phyloP scores from a whole-genome alignment of 2,888 invertebrate genomes.

The Aspidiotus destructor region DNA sequence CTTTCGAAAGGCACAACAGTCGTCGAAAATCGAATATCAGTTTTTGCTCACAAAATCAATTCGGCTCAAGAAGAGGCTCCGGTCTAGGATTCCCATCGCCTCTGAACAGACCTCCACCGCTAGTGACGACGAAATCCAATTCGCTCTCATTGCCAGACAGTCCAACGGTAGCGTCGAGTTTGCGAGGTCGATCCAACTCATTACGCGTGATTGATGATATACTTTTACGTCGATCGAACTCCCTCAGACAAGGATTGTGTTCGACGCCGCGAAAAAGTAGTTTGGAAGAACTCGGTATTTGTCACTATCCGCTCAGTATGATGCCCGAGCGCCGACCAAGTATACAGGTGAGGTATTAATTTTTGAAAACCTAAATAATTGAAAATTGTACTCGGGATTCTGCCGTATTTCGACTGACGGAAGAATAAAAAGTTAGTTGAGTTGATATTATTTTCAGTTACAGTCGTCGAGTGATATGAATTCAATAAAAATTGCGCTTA shows the following conservation, averaged over 20 bases:
- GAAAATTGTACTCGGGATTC: background rate
- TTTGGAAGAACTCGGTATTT: constrained; percentile 73
- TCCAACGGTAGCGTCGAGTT: constrained; percentile 68
- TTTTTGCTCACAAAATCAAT: constrained; percentile 69
- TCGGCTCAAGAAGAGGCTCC: constrained; percentile 54
- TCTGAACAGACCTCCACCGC: constrained; percentile 61
- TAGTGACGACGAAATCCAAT: constrained; percentile 75
- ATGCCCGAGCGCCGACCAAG: constrained; percentile 35
- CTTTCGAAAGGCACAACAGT: constrained; percentile 85
- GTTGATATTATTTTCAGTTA: constrained; percentile 41
- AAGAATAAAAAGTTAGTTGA: constrained; percentile 2
- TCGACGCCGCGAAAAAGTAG: constrained; percentile 64
- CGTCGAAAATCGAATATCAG: constrained; percentile 83
- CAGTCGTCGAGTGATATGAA: constrained; percentile 55
- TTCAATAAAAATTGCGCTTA: constrained; percentile 74
- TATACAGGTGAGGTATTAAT: constrained; percentile 34
- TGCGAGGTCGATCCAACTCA: constrained; percentile 74
- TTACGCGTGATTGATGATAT: constrained; percentile 78
- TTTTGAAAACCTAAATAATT: background rate
- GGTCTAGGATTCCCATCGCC: constrained; percentile 54
- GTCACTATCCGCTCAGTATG: constrained; percentile 53
- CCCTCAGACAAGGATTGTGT: constrained; percentile 68
- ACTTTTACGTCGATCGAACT: constrained; percentile 69
- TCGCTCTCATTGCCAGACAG: constrained; percentile 81
- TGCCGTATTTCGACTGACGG: constrained; percentile 18